These are phyloP conservation scores for Holotrichia oblita DNA, from an alignment of 1,140 invertebrate species.

Conservation along the genomic window DNA sequence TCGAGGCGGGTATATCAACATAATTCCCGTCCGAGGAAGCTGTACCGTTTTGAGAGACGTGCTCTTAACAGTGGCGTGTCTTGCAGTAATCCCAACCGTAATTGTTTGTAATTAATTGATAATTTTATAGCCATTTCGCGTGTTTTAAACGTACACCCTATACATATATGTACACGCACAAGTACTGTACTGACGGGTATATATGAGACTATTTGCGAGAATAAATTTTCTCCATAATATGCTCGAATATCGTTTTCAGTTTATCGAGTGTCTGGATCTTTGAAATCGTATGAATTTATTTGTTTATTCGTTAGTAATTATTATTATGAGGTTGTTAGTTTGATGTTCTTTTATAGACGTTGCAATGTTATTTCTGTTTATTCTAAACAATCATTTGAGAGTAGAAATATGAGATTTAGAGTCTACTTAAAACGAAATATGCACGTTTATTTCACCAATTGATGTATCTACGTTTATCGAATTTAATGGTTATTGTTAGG, in stretches of 20 bases:
- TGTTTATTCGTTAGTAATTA: neutral
- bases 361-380: too few species aligned
- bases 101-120: slow-evolving; percentile 33
- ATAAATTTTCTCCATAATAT: slow-evolving; percentile 15
- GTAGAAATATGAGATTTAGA: too few species aligned
- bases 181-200: neutral
- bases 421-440: too few species aligned
- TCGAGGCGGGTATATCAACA: slow-evolving; percentile 46
- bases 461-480: too few species aligned
- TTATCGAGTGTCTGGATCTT: neutral
- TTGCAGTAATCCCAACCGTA: slow-evolving; percentile 4
- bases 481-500: too few species aligned
- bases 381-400: too few species aligned
- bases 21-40: neutral
- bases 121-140: slow-evolving; percentile 32
- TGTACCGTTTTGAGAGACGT: neutral
- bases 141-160: neutral
- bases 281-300: neutral
- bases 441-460: too few species aligned
- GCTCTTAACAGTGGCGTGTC: slow-evolving; percentile 31
- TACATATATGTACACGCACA: too few species aligned
- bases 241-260: slow-evolving; percentile 18
- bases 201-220: neutral
- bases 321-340: neutral
- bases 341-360: neutral